Evolutionary conservation across 2,888 invertebrate genomes (phyloP), one percentile per base, ranked within the genome.

Genomic region (Nezara viridula): DNA sequence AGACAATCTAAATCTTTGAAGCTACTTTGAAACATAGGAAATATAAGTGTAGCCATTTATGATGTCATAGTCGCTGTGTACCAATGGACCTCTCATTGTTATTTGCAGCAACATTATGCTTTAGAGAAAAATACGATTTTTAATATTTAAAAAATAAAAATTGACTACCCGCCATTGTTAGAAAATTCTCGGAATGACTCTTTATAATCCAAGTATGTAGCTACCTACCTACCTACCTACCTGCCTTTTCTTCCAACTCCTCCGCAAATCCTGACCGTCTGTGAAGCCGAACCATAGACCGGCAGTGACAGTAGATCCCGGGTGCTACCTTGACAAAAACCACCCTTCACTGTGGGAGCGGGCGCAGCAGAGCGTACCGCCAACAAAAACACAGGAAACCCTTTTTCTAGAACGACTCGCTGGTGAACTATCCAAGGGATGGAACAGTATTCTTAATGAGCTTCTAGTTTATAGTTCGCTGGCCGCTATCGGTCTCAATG

Each of bases 371-470:
- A 86, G 86, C 86, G 86, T 86, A 52, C 37, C 52, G 55, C 10
- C 60, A 40, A 86, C 86, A 86, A 86, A 86, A 86, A 86, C 86
- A 86, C 86, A 86, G 86, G 86, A 86, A 86, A 86, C 86, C 55
- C 86, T 86, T 86, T 86, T 86, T 86, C 52, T 86, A 19, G 55
- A 86, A 7, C 85, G 86, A 37, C 86, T 37, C 19, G 86, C 52
- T 40, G 86, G 86, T 86, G 86, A 86, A 86, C 86, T 86, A 86
- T 86, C 86, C 55, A 40, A 12, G 60, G 50, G 86, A 55, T 81
- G 81, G 81, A 81, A 81, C 81, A 24, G 81, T 47, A 2, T 44
- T 14, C 44, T 81, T 81, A 81, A 81, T 81, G 81, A 81, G 81
- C 81, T 81, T 44, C 81, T 81, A 81, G 81, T 81, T 81, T 81